phyloP scores from a whole-genome alignment of 2,888 invertebrate species.

The Netelia melanura region DNA sequence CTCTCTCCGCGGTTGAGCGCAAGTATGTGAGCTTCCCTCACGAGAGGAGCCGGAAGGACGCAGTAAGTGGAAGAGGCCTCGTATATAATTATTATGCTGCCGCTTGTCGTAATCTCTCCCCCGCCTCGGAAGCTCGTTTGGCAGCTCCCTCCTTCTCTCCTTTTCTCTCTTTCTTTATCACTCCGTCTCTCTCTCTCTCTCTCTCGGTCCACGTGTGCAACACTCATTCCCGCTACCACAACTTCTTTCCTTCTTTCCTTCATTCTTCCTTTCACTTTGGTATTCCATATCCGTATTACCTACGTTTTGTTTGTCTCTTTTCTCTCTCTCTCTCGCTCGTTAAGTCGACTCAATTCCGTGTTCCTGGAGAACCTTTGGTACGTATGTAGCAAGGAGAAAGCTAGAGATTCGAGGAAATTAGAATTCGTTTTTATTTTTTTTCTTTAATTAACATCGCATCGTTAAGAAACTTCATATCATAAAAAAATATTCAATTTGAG shows the following conservation, averaged over 20 bases:
- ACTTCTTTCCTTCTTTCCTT: slow-evolving; percentile 32
- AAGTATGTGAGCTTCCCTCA: slow-evolving; percentile 71
- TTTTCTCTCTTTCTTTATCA: slow-evolving; percentile 28
- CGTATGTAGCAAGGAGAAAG: not conserved
- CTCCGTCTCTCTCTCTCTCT: not conserved
- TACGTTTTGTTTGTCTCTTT: slow-evolving; percentile 29
- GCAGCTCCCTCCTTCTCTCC: slow-evolving; percentile 39
- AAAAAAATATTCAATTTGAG: too few relatives aligned
- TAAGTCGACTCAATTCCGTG: slow-evolving; percentile 1
- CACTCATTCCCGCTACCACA: not conserved
- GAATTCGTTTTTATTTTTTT: not conserved
- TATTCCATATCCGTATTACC: slow-evolving; percentile 27
- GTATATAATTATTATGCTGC: slow-evolving; percentile 75
- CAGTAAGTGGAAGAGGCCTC: slow-evolving; percentile 63
- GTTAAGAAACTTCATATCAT: too few relatives aligned
- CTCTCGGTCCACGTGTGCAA: too few relatives aligned
- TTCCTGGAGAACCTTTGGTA: slow-evolving; percentile 3
- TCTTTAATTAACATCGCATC: too few relatives aligned
- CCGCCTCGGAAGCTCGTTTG: slow-evolving; percentile 55
- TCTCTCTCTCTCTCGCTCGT: slow-evolving; percentile 13
- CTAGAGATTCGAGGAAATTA: not conserved
- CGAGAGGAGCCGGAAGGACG: slow-evolving; percentile 70
- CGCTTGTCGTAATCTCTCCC: slow-evolving; percentile 72
- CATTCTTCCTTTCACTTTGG: slow-evolving; percentile 48
- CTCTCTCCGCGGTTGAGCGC: slow-evolving; percentile 48